These are phyloP conservation scores for Eulithis testata DNA, from an alignment of 2,888 invertebrate species.

Conservation along the genomic window DNA sequence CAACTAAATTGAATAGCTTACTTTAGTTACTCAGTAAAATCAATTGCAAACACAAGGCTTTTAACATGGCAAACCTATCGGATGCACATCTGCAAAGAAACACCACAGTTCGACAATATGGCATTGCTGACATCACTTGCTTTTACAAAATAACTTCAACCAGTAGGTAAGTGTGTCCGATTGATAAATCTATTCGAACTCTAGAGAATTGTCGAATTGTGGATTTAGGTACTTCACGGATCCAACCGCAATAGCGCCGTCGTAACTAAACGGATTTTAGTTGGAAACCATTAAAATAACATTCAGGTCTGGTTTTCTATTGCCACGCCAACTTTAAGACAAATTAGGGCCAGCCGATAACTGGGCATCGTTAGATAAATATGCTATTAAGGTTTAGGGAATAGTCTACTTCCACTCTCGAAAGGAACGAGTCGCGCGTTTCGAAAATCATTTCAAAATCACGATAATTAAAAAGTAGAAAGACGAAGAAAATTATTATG, in stretches of 20 bases:
- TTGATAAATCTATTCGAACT: constrained; percentile 14
- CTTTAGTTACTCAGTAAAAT: too few relatives aligned
- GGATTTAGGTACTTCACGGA: constrained; percentile 13
- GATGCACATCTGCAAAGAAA: too few relatives aligned
- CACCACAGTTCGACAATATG: too few relatives aligned
- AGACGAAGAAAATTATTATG: constrained; percentile 32
- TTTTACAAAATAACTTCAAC: background rate
- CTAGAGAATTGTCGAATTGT: constrained; percentile 20
- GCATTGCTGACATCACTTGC: too few relatives aligned
- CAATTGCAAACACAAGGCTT: too few relatives aligned
- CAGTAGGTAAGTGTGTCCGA: constrained; percentile 11
- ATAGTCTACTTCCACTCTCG: constrained; percentile 40
- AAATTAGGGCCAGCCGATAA: constrained; percentile 72
- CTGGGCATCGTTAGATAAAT: constrained; percentile 70
- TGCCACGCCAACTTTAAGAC: constrained; percentile 48
- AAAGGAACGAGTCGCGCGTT: constrained; percentile 30
- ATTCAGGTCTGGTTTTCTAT: constrained; percentile 52
- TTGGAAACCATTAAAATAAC: constrained; percentile 54
- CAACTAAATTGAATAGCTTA: too few relatives aligned
- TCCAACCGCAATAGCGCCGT: constrained; percentile 20
- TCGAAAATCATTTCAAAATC: constrained; percentile 33
- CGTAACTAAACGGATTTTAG: constrained; percentile 33
- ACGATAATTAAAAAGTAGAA: constrained; percentile 28
- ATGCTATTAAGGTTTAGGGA: constrained; percentile 68
- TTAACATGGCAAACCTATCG: too few relatives aligned